phyloP scores from a whole-genome alignment of 2,888 invertebrate genomes.

The Spilarctia lutea region DNA sequence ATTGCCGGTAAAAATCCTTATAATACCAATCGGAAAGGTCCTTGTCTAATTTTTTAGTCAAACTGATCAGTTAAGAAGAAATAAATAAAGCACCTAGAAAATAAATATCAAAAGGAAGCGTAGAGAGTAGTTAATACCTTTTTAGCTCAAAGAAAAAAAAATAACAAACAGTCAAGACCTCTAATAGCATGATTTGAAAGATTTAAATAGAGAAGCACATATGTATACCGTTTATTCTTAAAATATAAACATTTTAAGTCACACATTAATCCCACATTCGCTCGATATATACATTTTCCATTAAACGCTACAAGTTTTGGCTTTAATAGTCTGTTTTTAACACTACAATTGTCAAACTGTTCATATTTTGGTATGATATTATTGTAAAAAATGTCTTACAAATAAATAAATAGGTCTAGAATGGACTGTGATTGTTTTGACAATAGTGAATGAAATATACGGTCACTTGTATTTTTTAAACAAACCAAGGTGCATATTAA shows the following conservation, averaged over 20 bases:
- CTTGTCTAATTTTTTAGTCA: not conserved
- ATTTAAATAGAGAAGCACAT: not conserved
- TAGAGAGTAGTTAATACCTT: not conserved
- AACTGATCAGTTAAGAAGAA: not conserved
- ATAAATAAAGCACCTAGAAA: not conserved
- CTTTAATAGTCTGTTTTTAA: constrained; percentile 45
- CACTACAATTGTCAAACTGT: constrained; percentile 66
- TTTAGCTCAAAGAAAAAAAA: not conserved
- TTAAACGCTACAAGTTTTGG: constrained; percentile 52
- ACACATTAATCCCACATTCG: constrained; percentile 32
- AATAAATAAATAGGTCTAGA: constrained; percentile 49
- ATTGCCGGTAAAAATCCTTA: not conserved
- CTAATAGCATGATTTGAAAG: not conserved
- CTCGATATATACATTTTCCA: constrained; percentile 53
- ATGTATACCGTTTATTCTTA: not conserved
- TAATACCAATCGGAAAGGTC: not conserved
- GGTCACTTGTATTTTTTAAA: not conserved
- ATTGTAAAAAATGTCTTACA: constrained; percentile 42
- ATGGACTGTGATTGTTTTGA: constrained; percentile 26
- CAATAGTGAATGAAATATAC: constrained; percentile 3
- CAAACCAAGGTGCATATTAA: not conserved
- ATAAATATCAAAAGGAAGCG: not conserved
- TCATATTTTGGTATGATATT: constrained; percentile 77
- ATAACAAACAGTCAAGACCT: not conserved
- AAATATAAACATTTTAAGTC: constrained; percentile 25